These are phyloP conservation scores for Sorex maritimensis DNA, from an alignment of 2,797 vertebrate species.

Conservation along the genomic window DNA sequence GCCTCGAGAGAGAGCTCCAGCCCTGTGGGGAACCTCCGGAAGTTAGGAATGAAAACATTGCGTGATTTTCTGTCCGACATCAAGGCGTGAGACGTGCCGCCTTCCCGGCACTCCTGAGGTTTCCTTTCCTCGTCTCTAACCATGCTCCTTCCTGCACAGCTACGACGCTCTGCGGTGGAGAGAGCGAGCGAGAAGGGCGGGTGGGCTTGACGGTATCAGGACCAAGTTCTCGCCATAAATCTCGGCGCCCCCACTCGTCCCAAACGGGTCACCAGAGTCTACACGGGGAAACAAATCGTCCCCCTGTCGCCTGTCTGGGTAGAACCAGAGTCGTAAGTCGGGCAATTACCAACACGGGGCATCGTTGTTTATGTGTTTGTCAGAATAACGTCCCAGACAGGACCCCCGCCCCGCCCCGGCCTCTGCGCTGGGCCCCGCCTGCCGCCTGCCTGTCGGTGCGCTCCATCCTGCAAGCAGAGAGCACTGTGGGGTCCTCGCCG, in stretches of 20 bases:
- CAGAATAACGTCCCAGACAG: constrained; percentile 7
- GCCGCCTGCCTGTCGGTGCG: too few relatives aligned
- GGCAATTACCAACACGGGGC: constrained; percentile 62
- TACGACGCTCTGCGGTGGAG: neutral
- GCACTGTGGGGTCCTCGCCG: neutral
- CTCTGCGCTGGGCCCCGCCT: neutral
- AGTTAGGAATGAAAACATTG: neutral
- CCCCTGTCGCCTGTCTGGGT: neutral
- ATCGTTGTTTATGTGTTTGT: constrained; percentile 33
- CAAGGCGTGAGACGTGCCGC: too few relatives aligned
- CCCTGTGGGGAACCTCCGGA: neutral
- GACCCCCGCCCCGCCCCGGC: constrained; percentile 17
- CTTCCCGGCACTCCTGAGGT: neutral
- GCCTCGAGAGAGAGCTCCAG: neutral
- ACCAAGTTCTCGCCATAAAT: constrained; percentile 46
- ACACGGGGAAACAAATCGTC: constrained; percentile 61
- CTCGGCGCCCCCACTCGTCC: constrained; percentile 26
- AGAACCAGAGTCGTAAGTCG: constrained; percentile 44
- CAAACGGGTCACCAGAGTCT: constrained; percentile 6
- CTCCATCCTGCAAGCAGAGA: neutral
- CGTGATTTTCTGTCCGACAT: neutral
- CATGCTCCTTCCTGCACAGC: neutral
- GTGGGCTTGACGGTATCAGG: neutral
- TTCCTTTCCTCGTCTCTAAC: neutral
- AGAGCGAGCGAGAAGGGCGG: constrained; percentile 27